Evolutionary conservation across 2,888 invertebrate species (phyloP), one percentile per base, ranked within the genome.

Genomic region (Eubasilissa splendida): DNA sequence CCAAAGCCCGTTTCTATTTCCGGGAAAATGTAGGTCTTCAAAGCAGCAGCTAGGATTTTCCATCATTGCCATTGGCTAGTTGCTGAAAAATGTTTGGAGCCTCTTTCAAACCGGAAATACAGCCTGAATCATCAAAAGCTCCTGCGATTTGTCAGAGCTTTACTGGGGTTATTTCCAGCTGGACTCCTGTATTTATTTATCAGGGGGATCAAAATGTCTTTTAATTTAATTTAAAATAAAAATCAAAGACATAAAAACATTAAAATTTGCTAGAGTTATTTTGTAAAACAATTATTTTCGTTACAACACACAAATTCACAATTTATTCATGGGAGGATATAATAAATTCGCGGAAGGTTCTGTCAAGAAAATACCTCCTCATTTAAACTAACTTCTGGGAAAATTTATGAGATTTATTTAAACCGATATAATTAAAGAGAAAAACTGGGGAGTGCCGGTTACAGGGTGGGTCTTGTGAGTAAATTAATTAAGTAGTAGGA

Each of bases 41-140:
- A 70, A 76, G 76, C 70, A 70, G 14, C 54, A 60, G 65, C 66
- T 8, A 63, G 75, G 63, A 73, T 78, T 53, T 75, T 52, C 60
- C 52, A 12, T 52, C 75, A 73, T 73, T 73, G 31, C 60, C 75
- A 73, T 73, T 73, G 71, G 71, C 56, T 73, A 31, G 71, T 56
- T 56, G 58, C 71, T 73, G 73, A 74, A 74, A 73, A 73, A 73
- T 79, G 60, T 74, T 68, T 63, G 63, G 73, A 63, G 74, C 63
- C 79, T 79, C 79, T 79, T 68, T 59, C 75, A 65, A 56, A 52
- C 79, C 65, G 79, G 79, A 79, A 79, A 79, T 79, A 79, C 79
- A 79, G 70, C 66, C 66, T 58, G 71, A 54, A 58, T 73, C 71
- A 73, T 56, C 58, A 42, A 42, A 42, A 42, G 42, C 42, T 42